A percentile compares a stretch with the other conserved stretches of the same genome.
phyloP scores from a whole-genome alignment of 2,797 vertebrate genomes.

The Tapirus indicus region DNA sequence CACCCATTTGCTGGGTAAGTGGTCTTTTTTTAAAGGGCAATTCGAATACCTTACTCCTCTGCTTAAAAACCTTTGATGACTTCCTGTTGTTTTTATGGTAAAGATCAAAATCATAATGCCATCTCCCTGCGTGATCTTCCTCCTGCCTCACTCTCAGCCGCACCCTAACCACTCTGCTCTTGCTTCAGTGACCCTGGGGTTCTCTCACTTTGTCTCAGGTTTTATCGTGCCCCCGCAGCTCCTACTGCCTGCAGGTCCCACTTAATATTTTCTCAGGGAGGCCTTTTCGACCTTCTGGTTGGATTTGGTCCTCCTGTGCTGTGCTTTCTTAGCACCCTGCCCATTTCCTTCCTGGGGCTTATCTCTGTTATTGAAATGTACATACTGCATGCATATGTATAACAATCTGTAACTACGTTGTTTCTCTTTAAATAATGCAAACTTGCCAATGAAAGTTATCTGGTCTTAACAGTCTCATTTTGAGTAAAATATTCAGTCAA shows the following conservation, averaged over 20 bases:
- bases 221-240: neutral
- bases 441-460: neutral
- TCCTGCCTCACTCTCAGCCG: neutral
- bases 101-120: conserved; percentile 27
- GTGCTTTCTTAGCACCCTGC: neutral
- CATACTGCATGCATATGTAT: neutral
- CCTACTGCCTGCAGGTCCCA: neutral
- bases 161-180: neutral
- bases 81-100: neutral
- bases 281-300: neutral
- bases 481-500: neutral
- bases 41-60: neutral
- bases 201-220: neutral
- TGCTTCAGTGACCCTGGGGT: neutral
- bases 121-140: neutral
- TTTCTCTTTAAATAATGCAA: neutral
- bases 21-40: neutral
- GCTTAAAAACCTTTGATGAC: neutral
- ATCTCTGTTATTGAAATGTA: neutral
- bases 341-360: conserved; percentile 1
- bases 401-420: neutral
- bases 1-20: neutral
- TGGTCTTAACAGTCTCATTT: neutral
- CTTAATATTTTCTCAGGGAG: neutral
- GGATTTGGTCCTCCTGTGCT: neutral